These are phyloP conservation scores for Catostomus latipinnis DNA, from an alignment of 2,797 vertebrate genomes.

Conservation along the genomic window DNA sequence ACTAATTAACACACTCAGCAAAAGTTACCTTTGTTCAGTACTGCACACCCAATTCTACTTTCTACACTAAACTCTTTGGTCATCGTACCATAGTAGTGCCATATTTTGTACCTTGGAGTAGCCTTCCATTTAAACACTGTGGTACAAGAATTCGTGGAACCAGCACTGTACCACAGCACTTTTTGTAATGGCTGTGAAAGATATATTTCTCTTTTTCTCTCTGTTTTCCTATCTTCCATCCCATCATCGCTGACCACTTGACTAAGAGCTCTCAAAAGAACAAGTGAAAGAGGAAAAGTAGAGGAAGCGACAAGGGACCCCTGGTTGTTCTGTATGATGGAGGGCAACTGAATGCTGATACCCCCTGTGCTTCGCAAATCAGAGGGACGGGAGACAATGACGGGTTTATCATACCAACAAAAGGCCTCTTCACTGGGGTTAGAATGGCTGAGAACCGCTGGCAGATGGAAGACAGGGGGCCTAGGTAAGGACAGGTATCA, in stretches of 20 bases:
- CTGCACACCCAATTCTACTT: too few relatives aligned
- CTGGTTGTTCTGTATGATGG: slow-evolving; percentile 29
- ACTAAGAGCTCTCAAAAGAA: slow-evolving; percentile 24
- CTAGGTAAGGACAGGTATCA: slow-evolving; percentile 58
- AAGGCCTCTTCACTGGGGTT: slow-evolving; percentile 59
- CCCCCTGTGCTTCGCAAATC: slow-evolving; percentile 53
- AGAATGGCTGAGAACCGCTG: slow-evolving; percentile 53
- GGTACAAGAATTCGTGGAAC: not conserved
- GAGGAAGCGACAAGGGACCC: slow-evolving; percentile 23
- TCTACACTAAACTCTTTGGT: too few relatives aligned
- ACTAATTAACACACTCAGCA: too few relatives aligned
- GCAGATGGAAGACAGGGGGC: slow-evolving; percentile 60
- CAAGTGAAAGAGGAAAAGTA: slow-evolving; percentile 34
- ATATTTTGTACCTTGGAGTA: too few relatives aligned
- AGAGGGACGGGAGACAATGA: slow-evolving; percentile 54
- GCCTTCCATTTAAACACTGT: too few relatives aligned
- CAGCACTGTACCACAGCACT: not conserved
- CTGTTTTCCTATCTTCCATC: not conserved
- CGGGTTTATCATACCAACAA: slow-evolving; percentile 60
- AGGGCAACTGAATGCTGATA: slow-evolving; percentile 54
- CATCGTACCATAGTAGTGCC: too few relatives aligned
- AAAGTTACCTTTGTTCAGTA: too few relatives aligned
- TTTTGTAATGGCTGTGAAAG: not conserved
- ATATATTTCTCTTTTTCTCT: not conserved
- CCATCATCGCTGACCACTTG: slow-evolving; percentile 3